These are phyloP conservation scores for Orchesella flavescens DNA, from an alignment of 2,888 invertebrate genomes.

Conservation along the genomic window DNA sequence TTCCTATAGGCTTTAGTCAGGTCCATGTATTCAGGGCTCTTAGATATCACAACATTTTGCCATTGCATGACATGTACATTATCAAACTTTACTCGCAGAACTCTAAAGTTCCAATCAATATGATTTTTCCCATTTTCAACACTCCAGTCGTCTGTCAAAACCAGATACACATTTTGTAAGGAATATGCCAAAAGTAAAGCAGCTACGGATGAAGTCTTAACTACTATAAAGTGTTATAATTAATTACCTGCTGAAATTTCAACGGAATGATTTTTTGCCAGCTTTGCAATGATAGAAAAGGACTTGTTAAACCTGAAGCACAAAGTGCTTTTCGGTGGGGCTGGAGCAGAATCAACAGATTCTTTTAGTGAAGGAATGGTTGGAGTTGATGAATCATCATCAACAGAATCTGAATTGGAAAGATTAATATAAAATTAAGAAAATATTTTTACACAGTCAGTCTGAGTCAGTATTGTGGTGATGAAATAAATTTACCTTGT, in stretches of 20 bases:
- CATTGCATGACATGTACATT: conserved; percentile 67
- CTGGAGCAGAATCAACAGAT: conserved; percentile 5
- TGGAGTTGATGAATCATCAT: conserved; percentile 15
- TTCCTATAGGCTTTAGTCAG: conserved; percentile 68
- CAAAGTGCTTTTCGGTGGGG: conserved; percentile 46
- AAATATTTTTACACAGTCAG: not conserved
- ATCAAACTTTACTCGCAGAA: conserved; percentile 68
- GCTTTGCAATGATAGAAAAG: conserved; percentile 70
- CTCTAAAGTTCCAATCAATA: conserved; percentile 68
- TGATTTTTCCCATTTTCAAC: conserved; percentile 67
- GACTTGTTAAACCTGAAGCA: conserved; percentile 68
- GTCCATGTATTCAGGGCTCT: conserved; percentile 59
- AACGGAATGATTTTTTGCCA: conserved; percentile 70
- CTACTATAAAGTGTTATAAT: not conserved
- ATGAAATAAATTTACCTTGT: not conserved
- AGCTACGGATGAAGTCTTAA: no score
- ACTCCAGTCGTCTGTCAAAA: conserved; percentile 65
- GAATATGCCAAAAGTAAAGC: no score
- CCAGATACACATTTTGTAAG: no score
- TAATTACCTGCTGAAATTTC: conserved; percentile 69
- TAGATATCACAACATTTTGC: conserved; percentile 68
- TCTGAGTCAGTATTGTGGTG: no score
- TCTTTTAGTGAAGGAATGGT: not conserved
- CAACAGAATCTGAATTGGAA: not conserved
- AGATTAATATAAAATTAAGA: not conserved